A percentile compares a stretch with the other conserved stretches of the same genome.
Conservation (phyloP, 2,888 invertebrate species). For the Antitype chi region DNA sequence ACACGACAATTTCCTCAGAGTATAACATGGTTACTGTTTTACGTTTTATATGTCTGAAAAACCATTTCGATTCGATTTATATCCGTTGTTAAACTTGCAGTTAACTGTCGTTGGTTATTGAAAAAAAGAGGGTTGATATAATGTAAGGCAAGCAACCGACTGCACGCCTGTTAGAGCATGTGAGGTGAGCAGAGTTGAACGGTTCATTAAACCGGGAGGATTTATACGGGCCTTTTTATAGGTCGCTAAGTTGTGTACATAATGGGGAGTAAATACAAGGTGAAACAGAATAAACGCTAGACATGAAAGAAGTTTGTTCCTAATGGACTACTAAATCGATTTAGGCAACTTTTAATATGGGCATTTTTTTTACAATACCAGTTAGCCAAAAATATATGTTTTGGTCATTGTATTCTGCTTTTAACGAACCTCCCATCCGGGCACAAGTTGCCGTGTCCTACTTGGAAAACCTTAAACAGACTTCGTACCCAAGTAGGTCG, state of each 20-base stretch:
- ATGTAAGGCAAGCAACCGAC: conserved; percentile 1
- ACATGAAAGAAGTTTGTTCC: too few species aligned
- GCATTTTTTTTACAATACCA: too few species aligned
- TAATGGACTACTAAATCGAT: too few species aligned
- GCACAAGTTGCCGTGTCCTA: too few species aligned
- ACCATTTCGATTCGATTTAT: conserved; percentile 44
- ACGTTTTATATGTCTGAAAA: conserved; percentile 14
- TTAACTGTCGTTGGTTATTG: conserved; percentile 39
- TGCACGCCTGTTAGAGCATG: background rate
- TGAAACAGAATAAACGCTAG: too few species aligned
- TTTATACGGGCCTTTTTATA: background rate
- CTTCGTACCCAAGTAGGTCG: too few species aligned
- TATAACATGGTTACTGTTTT: conserved; percentile 38
- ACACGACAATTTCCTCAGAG: conserved; percentile 29
- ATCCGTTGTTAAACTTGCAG: conserved; percentile 25
- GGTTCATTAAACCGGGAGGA: conserved; percentile 21
- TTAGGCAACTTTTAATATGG: too few species aligned
- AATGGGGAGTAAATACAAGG: background rate
- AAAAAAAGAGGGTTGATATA: conserved; percentile 22
- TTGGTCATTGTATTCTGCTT: too few species aligned
- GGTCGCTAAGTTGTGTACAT: background rate
- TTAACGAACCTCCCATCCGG: too few species aligned
- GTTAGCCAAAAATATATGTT: too few species aligned
- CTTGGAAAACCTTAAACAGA: too few species aligned
- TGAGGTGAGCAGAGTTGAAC: background rate